Conservation (phyloP, 92 coral and sea anemone genomes). For the Siderastrea radians region DNA sequence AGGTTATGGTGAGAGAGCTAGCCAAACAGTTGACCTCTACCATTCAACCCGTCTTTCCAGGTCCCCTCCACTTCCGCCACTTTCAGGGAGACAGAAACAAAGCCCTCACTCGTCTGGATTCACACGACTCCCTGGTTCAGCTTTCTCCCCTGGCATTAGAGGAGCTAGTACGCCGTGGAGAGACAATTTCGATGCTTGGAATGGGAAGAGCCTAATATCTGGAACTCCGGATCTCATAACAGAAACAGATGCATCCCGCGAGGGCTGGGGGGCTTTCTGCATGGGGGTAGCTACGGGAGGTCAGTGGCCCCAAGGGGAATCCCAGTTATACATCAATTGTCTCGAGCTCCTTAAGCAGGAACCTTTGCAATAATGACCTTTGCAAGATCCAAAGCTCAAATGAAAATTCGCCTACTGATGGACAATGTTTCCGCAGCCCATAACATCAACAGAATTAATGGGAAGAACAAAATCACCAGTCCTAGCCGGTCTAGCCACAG, state of each 20-base stretch:
- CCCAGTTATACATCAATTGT: conserved; percentile 64
- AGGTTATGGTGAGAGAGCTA: conserved; percentile 39
- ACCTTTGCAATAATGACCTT: conserved; percentile 56
- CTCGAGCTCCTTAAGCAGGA: conserved; percentile 66
- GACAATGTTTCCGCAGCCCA: conserved; percentile 43
- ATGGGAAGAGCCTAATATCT: conserved; percentile 59
- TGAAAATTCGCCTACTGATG: conserved; percentile 27
- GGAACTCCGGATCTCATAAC: conserved; percentile 56
- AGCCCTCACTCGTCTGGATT: conserved; percentile 10
- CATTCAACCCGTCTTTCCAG: not conserved
- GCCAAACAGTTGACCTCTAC: conserved; percentile 23
- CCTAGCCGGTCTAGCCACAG: conserved; percentile 45
- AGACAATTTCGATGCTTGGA: conserved; percentile 71
- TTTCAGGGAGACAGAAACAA: conserved; percentile 69
- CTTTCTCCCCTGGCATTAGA: conserved; percentile 19
- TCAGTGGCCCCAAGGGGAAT: conserved; percentile 51
- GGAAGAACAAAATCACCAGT: conserved; percentile 53
- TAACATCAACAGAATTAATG: conserved; percentile 42
- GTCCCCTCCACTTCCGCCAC: conserved; percentile 49
- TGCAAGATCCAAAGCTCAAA: conserved; percentile 39
- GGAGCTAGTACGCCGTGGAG: conserved; percentile 50
- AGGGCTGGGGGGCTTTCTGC: conserved; percentile 67
- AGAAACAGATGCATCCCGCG: conserved; percentile 72
- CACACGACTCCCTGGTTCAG: conserved; percentile 43
- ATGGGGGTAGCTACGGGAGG: conserved; percentile 57